phyloP scores from a whole-genome alignment of 2,797 vertebrate species.

The Falco berigora region DNA sequence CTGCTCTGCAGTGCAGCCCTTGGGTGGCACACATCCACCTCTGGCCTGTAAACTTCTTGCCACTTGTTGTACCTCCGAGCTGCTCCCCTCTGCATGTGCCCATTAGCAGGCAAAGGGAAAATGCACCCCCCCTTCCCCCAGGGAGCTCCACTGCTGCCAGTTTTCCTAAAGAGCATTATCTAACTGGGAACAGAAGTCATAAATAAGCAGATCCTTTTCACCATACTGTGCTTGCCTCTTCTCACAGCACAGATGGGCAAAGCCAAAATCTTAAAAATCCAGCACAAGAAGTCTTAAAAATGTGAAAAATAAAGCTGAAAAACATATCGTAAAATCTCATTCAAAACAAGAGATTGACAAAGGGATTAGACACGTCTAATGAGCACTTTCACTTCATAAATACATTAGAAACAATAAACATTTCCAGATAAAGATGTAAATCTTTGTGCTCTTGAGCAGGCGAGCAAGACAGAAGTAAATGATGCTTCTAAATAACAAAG shows the following conservation, averaged over 20 bases:
- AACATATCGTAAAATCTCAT: background rate
- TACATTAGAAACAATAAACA: background rate
- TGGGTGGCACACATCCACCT: background rate
- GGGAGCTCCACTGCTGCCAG: background rate
- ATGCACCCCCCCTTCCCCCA: background rate
- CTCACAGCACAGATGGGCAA: background rate
- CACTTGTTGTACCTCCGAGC: background rate
- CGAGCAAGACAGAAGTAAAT: background rate
- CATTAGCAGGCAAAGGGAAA: background rate
- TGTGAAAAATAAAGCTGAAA: background rate
- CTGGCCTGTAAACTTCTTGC: background rate
- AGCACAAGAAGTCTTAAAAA: background rate
- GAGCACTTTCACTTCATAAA: background rate
- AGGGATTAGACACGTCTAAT: background rate
- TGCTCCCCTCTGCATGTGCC: background rate
- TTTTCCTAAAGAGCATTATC: background rate
- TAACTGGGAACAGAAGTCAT: background rate
- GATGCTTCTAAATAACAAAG: background rate
- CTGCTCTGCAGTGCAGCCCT: background rate
- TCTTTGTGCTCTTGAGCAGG: background rate
- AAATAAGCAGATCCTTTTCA: background rate
- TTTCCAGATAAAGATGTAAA: background rate
- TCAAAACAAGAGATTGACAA: background rate
- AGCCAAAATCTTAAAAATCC: background rate
- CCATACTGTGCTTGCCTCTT: rapidly evolving